Evolutionary conservation across 1,140 invertebrate genomes (phyloP), one percentile per base, ranked within the genome.

Genomic region (Drosophila tropicalis): DNA sequence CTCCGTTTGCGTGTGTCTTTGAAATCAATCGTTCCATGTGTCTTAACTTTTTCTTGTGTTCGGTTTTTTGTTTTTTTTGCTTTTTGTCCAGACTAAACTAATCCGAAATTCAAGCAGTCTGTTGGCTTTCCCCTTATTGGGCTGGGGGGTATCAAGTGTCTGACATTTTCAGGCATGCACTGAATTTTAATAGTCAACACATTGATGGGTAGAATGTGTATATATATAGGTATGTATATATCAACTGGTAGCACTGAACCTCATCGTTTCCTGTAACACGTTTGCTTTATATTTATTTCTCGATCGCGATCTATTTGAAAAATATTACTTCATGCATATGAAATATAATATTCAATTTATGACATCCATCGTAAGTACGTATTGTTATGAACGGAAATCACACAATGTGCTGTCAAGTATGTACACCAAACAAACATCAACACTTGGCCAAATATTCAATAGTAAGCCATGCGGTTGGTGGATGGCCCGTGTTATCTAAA

Each of bases 81-180:
- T 6, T 29, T 29, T 29, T 29, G 29, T 29, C 29, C 29, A 36
- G 19, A 51, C 15, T 15, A 44, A 67, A 62, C 41, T 40, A 34
- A 67, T 54, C 66, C 64, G 58, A 61, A 76, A 76, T 70, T 76
- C 39, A 62, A 77, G 36, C 67, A 71, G 67, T 71, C 57, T 57
- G 63, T 72, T 72, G 72, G 61, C 63, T 77, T 61, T 67, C 32
- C 56, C 56, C 66, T 66, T 62, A 5, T 29, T 29, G 29, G 29
- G 29, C 29, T 54, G 64, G 41, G 67, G 58, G 58, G 62, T 83
- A 82, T 82, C 79, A 82, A 67, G 80, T 79, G 67, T 75, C 77
- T 68, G 74, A 79, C 75, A 82, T 83, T 82, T 68, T 70, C 58
- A 73, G 58, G 73, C 73, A 60, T 71, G 70, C 75, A 76, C 73